phyloP scores from a whole-genome alignment of 2,113 vertebrate genomes.

The Merops nubicus region DNA sequence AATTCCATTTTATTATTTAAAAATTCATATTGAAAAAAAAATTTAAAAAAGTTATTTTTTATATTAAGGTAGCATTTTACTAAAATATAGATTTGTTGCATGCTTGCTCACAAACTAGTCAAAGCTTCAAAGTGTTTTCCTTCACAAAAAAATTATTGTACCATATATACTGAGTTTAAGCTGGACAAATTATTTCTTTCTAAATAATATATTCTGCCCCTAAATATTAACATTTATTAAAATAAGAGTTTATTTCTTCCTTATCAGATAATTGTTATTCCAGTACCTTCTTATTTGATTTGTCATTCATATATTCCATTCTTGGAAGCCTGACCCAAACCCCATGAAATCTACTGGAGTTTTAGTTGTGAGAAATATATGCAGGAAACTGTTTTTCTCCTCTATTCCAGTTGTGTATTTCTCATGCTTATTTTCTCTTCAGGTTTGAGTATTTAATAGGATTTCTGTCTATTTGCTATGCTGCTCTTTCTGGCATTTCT shows the following conservation, averaged over 20 bases:
- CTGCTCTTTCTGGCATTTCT: conserved; percentile 27
- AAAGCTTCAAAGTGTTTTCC: neutral
- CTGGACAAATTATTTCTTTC: neutral
- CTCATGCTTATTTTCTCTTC: conserved; percentile 11
- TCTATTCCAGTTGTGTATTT: neutral
- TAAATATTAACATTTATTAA: neutral
- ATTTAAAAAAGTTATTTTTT: neutral
- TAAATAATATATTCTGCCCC: neutral
- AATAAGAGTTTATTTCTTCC: neutral
- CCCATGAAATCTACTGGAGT: neutral
- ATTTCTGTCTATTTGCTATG: conserved; percentile 16
- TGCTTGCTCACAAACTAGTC: neutral
- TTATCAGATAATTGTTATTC: neutral
- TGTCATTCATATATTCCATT: neutral
- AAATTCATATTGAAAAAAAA: neutral
- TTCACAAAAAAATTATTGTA: neutral
- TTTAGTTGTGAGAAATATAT: neutral
- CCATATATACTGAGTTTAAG: neutral
- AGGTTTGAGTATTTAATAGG: conserved; percentile 32
- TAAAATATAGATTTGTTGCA: neutral
- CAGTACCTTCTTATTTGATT: neutral
- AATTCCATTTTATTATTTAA: neutral
- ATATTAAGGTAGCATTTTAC: neutral
- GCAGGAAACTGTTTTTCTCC: neutral
- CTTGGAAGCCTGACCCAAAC: neutral